Base-by-base conservation (phyloP, 1,140 invertebrate species). In the Agrilus planipennis region DNA sequence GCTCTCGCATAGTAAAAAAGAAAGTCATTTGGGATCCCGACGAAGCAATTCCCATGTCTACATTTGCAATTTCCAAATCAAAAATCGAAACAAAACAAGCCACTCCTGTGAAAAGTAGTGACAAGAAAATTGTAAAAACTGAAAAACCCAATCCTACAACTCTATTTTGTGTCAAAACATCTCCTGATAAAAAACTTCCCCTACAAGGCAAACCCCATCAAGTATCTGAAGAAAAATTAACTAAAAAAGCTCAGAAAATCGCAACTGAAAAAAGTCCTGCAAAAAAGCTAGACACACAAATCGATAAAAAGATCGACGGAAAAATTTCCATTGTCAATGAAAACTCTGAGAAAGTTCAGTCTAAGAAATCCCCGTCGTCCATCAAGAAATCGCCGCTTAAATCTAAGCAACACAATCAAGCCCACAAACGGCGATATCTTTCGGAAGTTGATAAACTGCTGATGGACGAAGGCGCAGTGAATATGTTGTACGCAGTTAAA, bases 381-480 rank as follows among this genome's bases (percentile, higher is more conserved):
- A 29, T 4, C 16, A 37, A 25, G 32, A 47, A 36, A 31, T 35
- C 21, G 29, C 44, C 12, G 12, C 14, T 4, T 6, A 28, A 23
- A 25, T 32, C 37, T 40, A 15, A 20, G 35, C n/a, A n/a, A 46
- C n/a, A n/a, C n/a, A n/a, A n/a, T n/a, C n/a, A n/a, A n/a, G n/a
- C n/a, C n/a, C n/a, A 50, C 41, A 41, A 29, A n/a, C 43, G 39
- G 19, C 75, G 76, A 53, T 70, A 69, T 41, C 62, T 73, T 20
- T 70, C 72, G 29, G 85, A 89, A 67, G 71, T 88, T 29, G 81
- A 86, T 50, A 74, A 70, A 43, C 57, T 89, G 27, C 63, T 89
- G 42, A 82, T 82, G 60, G 85, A 88, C 59, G 85, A 89, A 58
- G 85, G 85, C 1, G 82, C 84, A 2, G 79, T 86, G 1, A 87